These are phyloP conservation scores for Eurystomus glaucurus DNA, from an alignment of 2,797 vertebrate genomes.

Conservation along the genomic window DNA sequence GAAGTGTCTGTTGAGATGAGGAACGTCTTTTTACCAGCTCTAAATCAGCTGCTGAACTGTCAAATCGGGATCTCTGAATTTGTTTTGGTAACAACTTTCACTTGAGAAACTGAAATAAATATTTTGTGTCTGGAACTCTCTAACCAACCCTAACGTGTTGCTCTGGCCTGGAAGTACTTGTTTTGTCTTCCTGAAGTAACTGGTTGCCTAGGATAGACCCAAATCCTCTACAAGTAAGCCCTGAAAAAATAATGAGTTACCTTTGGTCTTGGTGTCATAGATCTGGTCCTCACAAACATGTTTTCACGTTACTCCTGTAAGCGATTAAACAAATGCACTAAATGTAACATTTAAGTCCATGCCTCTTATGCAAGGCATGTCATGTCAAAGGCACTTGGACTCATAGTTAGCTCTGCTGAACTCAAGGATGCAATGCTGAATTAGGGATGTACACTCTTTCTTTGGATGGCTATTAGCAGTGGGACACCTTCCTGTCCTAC, in stretches of 20 bases:
- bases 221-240: background rate
- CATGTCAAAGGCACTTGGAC: background rate
- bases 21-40: fast-evolving
- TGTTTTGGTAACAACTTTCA: background rate
- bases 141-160: fast-evolving
- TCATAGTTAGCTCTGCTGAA: background rate
- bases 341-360: too few species aligned
- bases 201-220: background rate
- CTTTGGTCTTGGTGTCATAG: background rate
- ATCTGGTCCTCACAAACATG: too few species aligned
- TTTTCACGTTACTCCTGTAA: too few species aligned
- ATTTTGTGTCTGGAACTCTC: background rate
- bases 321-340: too few species aligned
- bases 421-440: background rate
- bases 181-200: background rate
- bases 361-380: too few species aligned
- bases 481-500: background rate
- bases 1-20: background rate
- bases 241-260: background rate
- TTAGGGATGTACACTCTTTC: background rate
- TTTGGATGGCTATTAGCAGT: background rate
- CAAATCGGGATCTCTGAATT: background rate
- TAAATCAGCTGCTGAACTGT: background rate
- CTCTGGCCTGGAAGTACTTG: background rate
- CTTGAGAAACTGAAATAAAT: background rate